phyloP scores from a whole-genome alignment of 2,113 vertebrate species.

The Atlantisia rogersi region DNA sequence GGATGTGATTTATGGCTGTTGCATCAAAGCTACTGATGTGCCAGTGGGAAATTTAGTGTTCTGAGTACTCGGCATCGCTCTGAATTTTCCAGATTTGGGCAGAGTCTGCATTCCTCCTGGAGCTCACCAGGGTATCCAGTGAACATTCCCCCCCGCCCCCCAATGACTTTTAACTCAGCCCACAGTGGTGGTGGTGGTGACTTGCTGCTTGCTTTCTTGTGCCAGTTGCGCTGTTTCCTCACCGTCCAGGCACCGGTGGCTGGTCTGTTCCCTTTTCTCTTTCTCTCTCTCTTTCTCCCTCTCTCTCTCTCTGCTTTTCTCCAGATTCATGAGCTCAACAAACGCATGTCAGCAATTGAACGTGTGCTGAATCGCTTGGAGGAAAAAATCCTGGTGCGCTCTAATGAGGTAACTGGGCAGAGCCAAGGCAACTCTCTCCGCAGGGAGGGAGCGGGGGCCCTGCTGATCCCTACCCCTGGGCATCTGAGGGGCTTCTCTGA shows the following conservation, averaged over 20 bases:
- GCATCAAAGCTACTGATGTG: neutral
- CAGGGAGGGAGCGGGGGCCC: neutral
- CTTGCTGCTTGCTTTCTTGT: neutral
- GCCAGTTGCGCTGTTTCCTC: neutral
- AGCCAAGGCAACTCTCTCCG: neutral
- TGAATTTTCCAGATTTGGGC: neutral
- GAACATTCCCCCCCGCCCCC: neutral
- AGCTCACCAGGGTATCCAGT: neutral
- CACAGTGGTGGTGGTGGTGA: fast-evolving
- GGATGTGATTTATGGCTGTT: neutral
- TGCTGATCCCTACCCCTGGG: neutral
- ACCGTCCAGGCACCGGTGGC: neutral
- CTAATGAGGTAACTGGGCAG: constrained; percentile 73
- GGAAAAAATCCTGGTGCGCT: constrained; percentile 76
- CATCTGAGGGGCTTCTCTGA: neutral
- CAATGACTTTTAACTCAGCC: neutral
- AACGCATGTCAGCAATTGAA: constrained; percentile 82
- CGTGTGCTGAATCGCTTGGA: constrained; percentile 81
- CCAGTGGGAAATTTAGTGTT: neutral
- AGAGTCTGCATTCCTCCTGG: neutral
- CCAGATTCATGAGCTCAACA: constrained; percentile 84
- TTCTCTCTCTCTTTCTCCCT: neutral
- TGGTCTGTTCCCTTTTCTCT: neutral
- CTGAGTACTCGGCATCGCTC: fast-evolving
- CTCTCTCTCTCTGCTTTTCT: neutral